Evolutionary conservation across 2,888 invertebrate species (phyloP), one percentile per base, ranked within the genome.

Genomic region (Phyto melanocephala): DNA sequence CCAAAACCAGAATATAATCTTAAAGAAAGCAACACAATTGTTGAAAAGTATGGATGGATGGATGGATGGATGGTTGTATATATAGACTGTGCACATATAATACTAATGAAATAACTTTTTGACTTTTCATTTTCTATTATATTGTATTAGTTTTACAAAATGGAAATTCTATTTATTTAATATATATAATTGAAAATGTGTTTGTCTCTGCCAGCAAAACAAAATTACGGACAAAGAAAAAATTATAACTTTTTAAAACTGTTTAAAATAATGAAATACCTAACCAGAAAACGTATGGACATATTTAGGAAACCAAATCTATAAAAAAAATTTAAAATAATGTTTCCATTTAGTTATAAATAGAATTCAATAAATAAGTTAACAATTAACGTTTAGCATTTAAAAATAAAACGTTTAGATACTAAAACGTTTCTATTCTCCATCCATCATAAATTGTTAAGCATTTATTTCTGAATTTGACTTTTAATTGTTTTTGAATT

Each of bases 61-160:
- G n/a, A 5, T 40, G 11, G 40, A 1, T 11, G 40, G 5, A 11
- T 37, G 24, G n/a, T 35, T 72, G 52, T 24, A 88, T n/a, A n/a
- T n/a, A 45, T 22, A n/a, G 33, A 37, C 52, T 42, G 50, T 52
- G 20, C 60, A 65, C 20, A 84, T 86, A 86, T 60, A 74, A 82
- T 81, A 83, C 72, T 70, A 56, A 76, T 78, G 54, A 72, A 71
- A 75, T 60, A 62, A 47, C 40, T 67, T 72, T 72, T 47, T 58
- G 28, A 47, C 67, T 72, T 74, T 71, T 17, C 33, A 22, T 50
- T 75, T 58, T 65, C 20, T 28, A 56, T 71, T 63, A 56, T 54
- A 45, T 47, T 78, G 63, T 71, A 47, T 63, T 71, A 37, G 78
- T 54, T 71, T 71, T 70, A 33, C 52, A 11, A 71, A 70, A 78